A percentile compares a stretch with the other conserved stretches of the same genome.
phyloP scores from a whole-genome alignment of 1,140 invertebrate genomes.

The Brachionus rotundiformis region DNA sequence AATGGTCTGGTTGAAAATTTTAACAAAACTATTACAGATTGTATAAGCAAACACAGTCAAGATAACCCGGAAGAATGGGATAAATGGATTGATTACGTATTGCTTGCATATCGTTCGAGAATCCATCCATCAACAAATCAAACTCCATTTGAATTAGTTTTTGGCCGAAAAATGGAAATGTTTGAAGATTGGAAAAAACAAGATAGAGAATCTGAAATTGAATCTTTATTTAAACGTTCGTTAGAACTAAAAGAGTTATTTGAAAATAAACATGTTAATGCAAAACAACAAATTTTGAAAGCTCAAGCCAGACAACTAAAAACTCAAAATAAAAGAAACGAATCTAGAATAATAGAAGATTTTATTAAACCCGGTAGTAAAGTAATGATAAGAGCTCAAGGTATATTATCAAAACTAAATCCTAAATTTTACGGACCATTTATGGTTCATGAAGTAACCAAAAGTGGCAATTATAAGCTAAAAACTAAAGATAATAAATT shows the following conservation, averaged over 20 bases:
- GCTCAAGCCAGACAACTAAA: neutral
- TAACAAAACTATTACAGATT: neutral
- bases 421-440: neutral
- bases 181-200: neutral
- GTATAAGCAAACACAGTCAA: no score
- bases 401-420: neutral
- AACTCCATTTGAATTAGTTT: constrained; percentile 57
- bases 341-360: neutral
- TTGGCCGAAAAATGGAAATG: constrained; percentile 55
- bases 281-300: neutral
- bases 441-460: neutral
- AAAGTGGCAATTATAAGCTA: neutral
- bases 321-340: neutral
- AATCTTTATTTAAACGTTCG: no score
- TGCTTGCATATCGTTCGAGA: constrained; percentile 57
- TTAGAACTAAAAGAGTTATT: neutral
- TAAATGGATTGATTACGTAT: constrained; percentile 44
- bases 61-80: no score
- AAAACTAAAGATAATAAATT: neutral
- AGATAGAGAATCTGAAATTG: neutral
- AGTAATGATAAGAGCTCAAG: neutral
- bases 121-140: constrained; percentile 55
- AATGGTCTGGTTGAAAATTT: neutral
- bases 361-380: neutral
- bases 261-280: neutral